A percentile compares a stretch with the other conserved stretches of the same genome.
These are phyloP conservation scores for Bujurquina vittata DNA, from an alignment of 2,113 vertebrate genomes.

Conservation along the genomic window DNA sequence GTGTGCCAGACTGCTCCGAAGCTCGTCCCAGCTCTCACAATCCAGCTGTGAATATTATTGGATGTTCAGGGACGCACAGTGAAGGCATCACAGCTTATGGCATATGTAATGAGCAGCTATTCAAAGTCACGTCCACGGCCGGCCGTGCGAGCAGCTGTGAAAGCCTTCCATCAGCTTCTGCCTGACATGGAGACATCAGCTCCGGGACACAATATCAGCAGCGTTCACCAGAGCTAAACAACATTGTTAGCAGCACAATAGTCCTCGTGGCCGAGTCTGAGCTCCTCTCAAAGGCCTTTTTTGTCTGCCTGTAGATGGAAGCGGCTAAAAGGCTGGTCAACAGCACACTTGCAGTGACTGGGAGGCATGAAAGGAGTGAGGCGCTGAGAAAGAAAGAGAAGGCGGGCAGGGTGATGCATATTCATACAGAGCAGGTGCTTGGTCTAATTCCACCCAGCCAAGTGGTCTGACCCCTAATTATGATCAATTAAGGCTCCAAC, in stretches of 20 bases:
- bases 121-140: conserved; percentile 39
- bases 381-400: conserved; percentile 10
- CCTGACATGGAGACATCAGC: conserved; percentile 52
- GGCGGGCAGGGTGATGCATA: conserved; percentile 71
- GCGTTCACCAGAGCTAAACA: conserved; percentile 43
- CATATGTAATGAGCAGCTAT: conserved; percentile 5
- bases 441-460: conserved; percentile 55
- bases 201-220: conserved; percentile 57
- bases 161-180: conserved; percentile 49
- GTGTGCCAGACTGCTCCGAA: conserved; percentile 8
- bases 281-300: conserved; percentile 71
- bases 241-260: conserved; percentile 73
- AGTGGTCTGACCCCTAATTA: conserved; percentile 75
- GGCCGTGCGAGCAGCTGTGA: conserved; percentile 57
- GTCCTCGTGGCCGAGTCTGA: conserved; percentile 38
- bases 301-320: conserved; percentile 57
- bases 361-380: conserved; percentile 31
- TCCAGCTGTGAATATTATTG: background rate
- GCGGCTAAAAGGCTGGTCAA: conserved; percentile 55
- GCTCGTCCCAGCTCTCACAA: background rate
- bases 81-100: background rate
- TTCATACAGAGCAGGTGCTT: conserved; percentile 82
- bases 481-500: conserved; percentile 71
- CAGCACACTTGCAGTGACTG: conserved; percentile 28
- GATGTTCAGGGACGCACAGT: background rate